These are phyloP conservation scores for Hirtodrosophila cameraria DNA, from an alignment of 2,888 invertebrate genomes.

Conservation along the genomic window DNA sequence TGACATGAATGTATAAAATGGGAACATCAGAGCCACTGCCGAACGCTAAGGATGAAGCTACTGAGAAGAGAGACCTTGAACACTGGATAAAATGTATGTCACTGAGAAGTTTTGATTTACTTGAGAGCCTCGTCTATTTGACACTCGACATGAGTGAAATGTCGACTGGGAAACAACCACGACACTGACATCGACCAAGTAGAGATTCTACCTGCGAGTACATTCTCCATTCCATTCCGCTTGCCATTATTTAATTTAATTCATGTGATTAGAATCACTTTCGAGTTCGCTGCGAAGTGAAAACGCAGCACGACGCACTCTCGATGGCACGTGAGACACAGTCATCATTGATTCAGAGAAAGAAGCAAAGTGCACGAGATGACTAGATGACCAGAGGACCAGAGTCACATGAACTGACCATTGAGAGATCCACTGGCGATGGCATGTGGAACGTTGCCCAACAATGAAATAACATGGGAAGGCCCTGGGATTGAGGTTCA, in stretches of 20 bases:
- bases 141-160: slow-evolving; percentile 62
- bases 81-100: slow-evolving; percentile 55
- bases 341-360: slow-evolving; percentile 14
- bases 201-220: slow-evolving; percentile 41
- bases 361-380: slow-evolving; percentile 47
- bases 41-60: slow-evolving; percentile 31
- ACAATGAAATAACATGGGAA: slow-evolving; percentile 69
- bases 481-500: slow-evolving; percentile 36
- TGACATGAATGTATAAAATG: slow-evolving; percentile 76
- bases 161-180: slow-evolving; percentile 12
- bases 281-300: slow-evolving; percentile 64
- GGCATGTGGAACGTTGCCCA: slow-evolving; percentile 52
- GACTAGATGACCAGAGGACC: slow-evolving; percentile 21
- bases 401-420: slow-evolving; percentile 27
- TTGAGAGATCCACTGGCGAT: slow-evolving; percentile 34
- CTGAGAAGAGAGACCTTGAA: slow-evolving; percentile 54
- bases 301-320: slow-evolving; percentile 58
- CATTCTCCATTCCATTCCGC: slow-evolving; percentile 63
- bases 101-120: slow-evolving; percentile 56
- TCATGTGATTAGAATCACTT: slow-evolving; percentile 73
- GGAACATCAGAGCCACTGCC: slow-evolving; percentile 31
- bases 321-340: slow-evolving; percentile 72
- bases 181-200: slow-evolving; percentile 6
- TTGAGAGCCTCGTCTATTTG: slow-evolving; percentile 41
- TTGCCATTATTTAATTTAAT: slow-evolving; percentile 66